Evolutionary conservation across 2,797 vertebrate species (phyloP).

Genomic region (Strix occidentalis): DNA sequence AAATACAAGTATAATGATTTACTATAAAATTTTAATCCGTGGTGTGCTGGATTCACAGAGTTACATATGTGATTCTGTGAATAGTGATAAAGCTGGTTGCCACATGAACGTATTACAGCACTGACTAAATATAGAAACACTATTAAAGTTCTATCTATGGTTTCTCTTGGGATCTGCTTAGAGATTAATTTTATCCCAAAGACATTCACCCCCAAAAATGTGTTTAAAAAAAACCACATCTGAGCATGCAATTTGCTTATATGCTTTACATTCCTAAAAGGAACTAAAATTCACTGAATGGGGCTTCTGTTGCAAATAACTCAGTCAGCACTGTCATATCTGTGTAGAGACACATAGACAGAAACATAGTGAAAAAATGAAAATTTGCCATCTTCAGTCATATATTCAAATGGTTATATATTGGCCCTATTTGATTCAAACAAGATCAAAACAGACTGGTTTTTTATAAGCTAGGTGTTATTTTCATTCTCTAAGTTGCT

Average conservation of each 20-base stretch:
- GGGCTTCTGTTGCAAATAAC: not conserved
- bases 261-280: not conserved
- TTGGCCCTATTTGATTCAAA: not conserved
- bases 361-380: not conserved
- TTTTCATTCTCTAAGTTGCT: not conserved
- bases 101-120: accelerated
- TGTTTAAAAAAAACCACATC: not conserved
- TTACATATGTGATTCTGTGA: not conserved
- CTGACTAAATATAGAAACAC: not conserved
- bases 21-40: not conserved
- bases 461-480: not conserved
- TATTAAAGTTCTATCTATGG: not conserved
- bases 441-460: not conserved
- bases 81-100: not conserved
- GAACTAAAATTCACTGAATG: not conserved
- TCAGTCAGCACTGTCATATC: not conserved
- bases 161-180: constrained; percentile 2
- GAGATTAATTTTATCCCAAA: not conserved
- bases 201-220: not conserved
- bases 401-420: not conserved
- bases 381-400: too few relatives aligned
- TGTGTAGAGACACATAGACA: not conserved
- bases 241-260: not conserved
- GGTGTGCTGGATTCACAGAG: not conserved
- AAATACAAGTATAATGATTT: not conserved